Evolutionary conservation across 1,140 invertebrate genomes (phyloP).

Genomic region (Aricia agestis): DNA sequence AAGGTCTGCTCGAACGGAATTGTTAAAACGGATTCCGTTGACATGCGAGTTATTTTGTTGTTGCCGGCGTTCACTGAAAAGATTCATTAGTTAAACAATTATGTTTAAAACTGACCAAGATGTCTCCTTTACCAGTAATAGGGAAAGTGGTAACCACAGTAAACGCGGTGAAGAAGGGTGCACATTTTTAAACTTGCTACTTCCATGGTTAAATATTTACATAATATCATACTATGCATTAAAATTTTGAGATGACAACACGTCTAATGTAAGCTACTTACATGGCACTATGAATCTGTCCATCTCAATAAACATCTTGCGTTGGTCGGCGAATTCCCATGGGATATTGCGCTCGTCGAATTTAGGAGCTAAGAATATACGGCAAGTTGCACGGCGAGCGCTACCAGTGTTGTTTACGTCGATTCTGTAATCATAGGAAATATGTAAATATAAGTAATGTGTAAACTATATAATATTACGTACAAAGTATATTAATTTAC

Average conservation of each 20-base stretch:
- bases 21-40: constrained; percentile 82
- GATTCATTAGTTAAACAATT: background rate
- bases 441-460: no score
- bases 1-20: constrained; percentile 85
- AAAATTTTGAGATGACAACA: no score
- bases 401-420: constrained; percentile 77
- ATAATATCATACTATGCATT: no score
- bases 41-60: constrained; percentile 80
- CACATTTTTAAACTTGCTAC: no score
- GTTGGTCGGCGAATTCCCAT: constrained; percentile 81
- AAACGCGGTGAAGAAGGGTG: no score
- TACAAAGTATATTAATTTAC: no score
- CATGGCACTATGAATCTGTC: constrained; percentile 83
- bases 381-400: constrained; percentile 79
- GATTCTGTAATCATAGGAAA: constrained; percentile 65
- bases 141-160: no score
- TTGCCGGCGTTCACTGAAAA: constrained; percentile 80
- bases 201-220: no score
- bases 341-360: constrained; percentile 83
- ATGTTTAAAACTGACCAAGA: background rate
- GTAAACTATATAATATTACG: no score
- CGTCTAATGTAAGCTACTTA: constrained; percentile 50
- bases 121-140: no score
- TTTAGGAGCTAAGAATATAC: constrained; percentile 86
- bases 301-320: constrained; percentile 86